These are phyloP conservation scores for Steinernema feltiae DNA, from an alignment of 1,140 invertebrate genomes.

Conservation along the genomic window DNA sequence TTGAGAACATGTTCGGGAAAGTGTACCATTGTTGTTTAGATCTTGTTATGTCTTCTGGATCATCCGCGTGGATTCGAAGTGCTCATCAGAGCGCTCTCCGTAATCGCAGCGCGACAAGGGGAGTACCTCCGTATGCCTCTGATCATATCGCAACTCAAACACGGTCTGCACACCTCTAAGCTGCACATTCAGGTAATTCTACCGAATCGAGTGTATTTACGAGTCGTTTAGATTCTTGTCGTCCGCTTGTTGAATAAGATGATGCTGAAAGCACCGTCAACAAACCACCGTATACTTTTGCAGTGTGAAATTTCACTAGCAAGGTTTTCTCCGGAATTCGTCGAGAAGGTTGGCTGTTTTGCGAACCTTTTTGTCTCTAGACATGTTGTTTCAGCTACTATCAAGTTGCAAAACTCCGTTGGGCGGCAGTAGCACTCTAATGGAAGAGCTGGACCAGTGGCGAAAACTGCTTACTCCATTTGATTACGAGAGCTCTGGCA, in stretches of 20 bases:
- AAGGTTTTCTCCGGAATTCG: constrained; percentile 35
- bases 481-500: constrained; percentile 9
- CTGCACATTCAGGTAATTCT: constrained; percentile 38
- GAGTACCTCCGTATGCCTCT: constrained; percentile 38
- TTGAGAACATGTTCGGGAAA: constrained; percentile 17
- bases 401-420: constrained; percentile 12
- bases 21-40: constrained; percentile 25
- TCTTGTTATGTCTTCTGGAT: constrained; percentile 37
- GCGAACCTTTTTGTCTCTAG: too few species aligned
- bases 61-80: constrained; percentile 39
- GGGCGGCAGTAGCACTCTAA: constrained; percentile 32
- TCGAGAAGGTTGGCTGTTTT: constrained; percentile 34
- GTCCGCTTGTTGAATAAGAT: constrained; percentile 40
- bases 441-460: constrained; percentile 36
- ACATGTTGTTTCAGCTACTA: constrained; percentile 32
- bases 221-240: constrained; percentile 29
- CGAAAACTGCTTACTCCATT: constrained; percentile 6
- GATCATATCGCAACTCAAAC: constrained; percentile 39
- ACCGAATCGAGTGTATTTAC: not conserved
- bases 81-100: constrained; percentile 33
- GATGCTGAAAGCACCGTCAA: constrained; percentile 29
- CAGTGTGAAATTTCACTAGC: constrained; percentile 36
- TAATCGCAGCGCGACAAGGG: constrained; percentile 36
- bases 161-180: constrained; percentile 41
- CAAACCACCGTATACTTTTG: constrained; percentile 24